Evolutionary conservation across 2,888 invertebrate species (phyloP).

Genomic region (Conus canariensis): DNA sequence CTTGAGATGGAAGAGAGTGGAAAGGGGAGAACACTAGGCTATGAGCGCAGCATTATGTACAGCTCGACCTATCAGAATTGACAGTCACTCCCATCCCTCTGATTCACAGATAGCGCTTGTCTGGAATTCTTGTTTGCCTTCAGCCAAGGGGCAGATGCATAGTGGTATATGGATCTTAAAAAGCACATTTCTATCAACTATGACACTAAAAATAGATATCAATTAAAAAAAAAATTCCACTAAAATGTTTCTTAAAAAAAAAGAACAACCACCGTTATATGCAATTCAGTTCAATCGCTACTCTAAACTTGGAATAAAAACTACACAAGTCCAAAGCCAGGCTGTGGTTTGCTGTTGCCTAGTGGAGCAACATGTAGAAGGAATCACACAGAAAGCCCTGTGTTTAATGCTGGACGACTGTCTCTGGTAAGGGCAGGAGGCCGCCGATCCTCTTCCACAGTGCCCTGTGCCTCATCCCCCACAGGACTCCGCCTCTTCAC

Average conservation of each 20-base stretch:
- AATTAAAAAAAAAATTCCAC: not conserved
- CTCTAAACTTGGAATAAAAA: not conserved
- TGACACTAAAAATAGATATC: not conserved
- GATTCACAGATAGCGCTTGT: constrained; percentile 1
- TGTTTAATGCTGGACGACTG: no score
- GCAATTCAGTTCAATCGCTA: not conserved
- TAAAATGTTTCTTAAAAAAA: not conserved
- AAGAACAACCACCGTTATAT: not conserved
- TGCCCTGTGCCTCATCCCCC: no score
- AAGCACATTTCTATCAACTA: not conserved
- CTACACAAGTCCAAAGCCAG: not conserved
- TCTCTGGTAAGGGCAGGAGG: no score
- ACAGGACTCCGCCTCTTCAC: no score
- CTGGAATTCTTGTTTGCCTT: constrained; percentile 15
- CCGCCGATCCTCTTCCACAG: no score
- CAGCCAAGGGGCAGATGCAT: not conserved
- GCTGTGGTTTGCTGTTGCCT: not conserved
- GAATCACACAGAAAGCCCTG: no score
- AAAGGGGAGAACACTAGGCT: not conserved
- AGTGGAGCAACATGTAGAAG: no score
- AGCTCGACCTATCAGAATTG: not conserved
- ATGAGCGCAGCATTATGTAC: not conserved
- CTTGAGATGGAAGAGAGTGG: not conserved
- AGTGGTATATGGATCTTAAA: constrained; percentile 3
- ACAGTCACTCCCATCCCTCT: not conserved